Evolutionary conservation across 2,888 invertebrate genomes (phyloP).

Genomic region (Pandemis corylana): DNA sequence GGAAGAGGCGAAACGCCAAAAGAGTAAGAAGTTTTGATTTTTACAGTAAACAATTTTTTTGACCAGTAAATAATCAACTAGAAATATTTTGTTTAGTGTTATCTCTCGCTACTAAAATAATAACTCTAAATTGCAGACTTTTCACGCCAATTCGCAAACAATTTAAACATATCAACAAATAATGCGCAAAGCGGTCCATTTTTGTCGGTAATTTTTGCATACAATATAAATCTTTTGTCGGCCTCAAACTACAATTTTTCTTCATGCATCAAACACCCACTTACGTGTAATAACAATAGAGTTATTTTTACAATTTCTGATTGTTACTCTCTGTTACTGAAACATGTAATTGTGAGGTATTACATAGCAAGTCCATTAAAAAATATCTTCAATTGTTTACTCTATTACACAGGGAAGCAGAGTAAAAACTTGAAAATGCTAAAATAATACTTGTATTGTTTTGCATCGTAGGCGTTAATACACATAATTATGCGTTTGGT

Average conservation of each 20-base stretch:
- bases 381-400: neutral
- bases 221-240: constrained; percentile 56
- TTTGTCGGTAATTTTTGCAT: constrained; percentile 55
- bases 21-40: too few species aligned
- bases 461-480: neutral
- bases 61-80: too few species aligned
- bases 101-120: neutral
- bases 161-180: constrained; percentile 41
- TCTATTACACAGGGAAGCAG: neutral
- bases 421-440: neutral
- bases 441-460: neutral
- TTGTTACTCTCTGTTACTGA: neutral
- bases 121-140: constrained; percentile 2
- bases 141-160: constrained; percentile 29
- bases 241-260: constrained; percentile 13
- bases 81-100: too few species aligned
- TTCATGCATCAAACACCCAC: neutral
- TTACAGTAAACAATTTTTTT: too few species aligned
- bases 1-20: too few species aligned
- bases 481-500: constrained; percentile 1
- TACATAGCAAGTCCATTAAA: neutral
- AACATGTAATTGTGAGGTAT: neutral
- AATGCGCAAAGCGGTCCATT: constrained; percentile 43
- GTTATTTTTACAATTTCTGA: neutral
- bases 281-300: neutral